phyloP scores from a whole-genome alignment of 2,113 vertebrate genomes.

The Lucifuga dentata region DNA sequence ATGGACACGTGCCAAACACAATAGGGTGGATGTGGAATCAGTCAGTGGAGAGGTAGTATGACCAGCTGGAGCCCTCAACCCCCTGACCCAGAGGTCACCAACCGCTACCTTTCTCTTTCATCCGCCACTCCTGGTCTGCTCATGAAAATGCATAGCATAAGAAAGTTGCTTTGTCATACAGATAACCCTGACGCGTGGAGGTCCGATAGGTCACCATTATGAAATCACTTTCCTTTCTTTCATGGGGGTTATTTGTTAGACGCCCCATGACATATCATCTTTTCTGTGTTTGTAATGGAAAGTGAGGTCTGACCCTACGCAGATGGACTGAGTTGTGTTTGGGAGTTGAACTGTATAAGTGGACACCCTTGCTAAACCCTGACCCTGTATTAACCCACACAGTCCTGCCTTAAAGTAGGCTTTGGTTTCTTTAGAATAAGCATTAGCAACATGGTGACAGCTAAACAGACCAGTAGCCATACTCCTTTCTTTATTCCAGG shows the following conservation, averaged over 20 bases:
- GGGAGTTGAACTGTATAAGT: slow-evolving; percentile 38
- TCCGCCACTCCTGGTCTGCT: slow-evolving; percentile 67
- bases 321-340: slow-evolving; percentile 63
- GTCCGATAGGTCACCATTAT: slow-evolving; percentile 66
- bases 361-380: slow-evolving; percentile 60
- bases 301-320: slow-evolving; percentile 65
- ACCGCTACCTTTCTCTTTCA: slow-evolving; percentile 70
- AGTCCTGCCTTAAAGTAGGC: slow-evolving; percentile 31
- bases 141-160: slow-evolving; percentile 77
- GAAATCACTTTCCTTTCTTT: slow-evolving; percentile 67
- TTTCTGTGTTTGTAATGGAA: slow-evolving; percentile 63
- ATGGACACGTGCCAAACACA: slow-evolving; percentile 79
- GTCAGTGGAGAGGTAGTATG: slow-evolving; percentile 77
- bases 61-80: slow-evolving; percentile 82
- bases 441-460: slow-evolving; percentile 11
- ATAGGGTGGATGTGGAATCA: slow-evolving; percentile 74
- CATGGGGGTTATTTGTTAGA: slow-evolving; percentile 35
- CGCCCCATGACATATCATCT: slow-evolving; percentile 39
- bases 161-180: slow-evolving; percentile 79
- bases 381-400: slow-evolving; percentile 50
- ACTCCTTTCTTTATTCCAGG: slow-evolving; percentile 42
- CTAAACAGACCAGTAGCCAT: slow-evolving; percentile 23
- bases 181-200: slow-evolving; percentile 73
- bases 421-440: slow-evolving; percentile 41
- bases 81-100: slow-evolving; percentile 81